Evolutionary conservation across 53 echinoderm and acorn worm genomes (phyloP), one percentile per base, ranked within the genome.

Genomic region (Mesocentrotus franciscanus): DNA sequence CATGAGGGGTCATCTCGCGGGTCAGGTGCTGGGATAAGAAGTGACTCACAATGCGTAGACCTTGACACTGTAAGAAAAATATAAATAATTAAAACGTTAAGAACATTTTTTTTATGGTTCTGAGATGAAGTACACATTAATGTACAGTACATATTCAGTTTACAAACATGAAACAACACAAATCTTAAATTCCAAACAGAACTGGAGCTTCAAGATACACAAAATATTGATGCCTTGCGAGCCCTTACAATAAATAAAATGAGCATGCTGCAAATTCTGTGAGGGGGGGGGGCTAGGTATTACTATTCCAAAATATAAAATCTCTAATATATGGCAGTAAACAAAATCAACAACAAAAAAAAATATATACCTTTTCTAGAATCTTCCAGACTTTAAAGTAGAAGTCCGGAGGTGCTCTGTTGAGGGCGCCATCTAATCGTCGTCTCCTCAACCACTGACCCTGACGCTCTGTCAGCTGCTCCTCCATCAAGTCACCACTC

Each of bases 341-440:
- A 24, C 11, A 24, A 78, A 34, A 78, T 90, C 7, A 66, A 49
- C 92, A 16, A 85, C n/a, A n/a, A n/a, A n/a, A n/a, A n/a, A n/a
- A n/a, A n/a, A n/a, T n/a, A n/a, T n/a, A n/a, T n/a, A 98, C 99
- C 97, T 96, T 96, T 95, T 98, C 99, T 16, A 98, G 95, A 60
- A 98, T 95, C 85, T 98, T 97, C 99, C 99, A 98, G 34, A 98
- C 97, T 95, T 98, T 98, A 85, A 75, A 90, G 70, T 98, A 98
- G 93, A 98, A 98, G 93, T 98, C 98, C 18, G 97, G 93, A 16
- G 99, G 99, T 61, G 96, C 99, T 13, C 99, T 95, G 84, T 98
- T 98, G 93, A 98, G 97, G 74, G 99, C 97, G 81, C 99, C 99
- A 83, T 98, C 99, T 27, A 98, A 95, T 57, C 99, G 55, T 36